These are phyloP conservation scores for Harpagifer antarcticus DNA, from an alignment of 2,797 vertebrate genomes.

Conservation along the genomic window DNA sequence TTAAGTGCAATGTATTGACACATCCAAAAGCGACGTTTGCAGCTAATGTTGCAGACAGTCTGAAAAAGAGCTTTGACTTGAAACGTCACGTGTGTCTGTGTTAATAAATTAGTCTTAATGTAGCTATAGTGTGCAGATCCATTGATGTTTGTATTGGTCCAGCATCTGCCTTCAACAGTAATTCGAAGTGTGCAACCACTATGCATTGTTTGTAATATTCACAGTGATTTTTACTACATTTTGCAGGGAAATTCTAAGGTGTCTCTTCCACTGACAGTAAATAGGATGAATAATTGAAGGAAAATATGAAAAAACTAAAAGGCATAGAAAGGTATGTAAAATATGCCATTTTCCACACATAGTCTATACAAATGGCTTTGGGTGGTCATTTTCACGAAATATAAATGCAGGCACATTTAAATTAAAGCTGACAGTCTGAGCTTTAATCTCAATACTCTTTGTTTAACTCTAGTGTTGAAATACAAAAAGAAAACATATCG, in stretches of 20 bases:
- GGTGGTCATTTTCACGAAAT: not conserved
- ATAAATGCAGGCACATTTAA: slow-evolving; percentile 3
- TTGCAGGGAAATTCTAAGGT: not conserved
- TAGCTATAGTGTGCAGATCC: no score
- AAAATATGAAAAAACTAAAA: not conserved
- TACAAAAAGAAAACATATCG: not conserved
- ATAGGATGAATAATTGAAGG: not conserved
- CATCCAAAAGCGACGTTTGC: no score
- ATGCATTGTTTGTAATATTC: not conserved
- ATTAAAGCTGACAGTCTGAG: slow-evolving; percentile 53
- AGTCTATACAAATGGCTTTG: not conserved
- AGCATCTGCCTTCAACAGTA: no score
- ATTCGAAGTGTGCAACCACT: no score
- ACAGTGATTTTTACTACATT: not conserved
- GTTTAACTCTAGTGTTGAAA: slow-evolving; percentile 2
- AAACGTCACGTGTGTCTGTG: no score
- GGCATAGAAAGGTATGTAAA: not conserved
- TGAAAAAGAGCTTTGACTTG: no score
- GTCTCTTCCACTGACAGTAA: not conserved
- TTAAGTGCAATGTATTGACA: no score
- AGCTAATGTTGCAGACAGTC: no score
- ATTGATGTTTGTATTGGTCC: no score
- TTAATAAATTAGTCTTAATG: no score
- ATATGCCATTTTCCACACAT: not conserved
- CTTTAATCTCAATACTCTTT: slow-evolving; percentile 23